phyloP scores from a whole-genome alignment of 2,888 invertebrate species.

The Colostygia pectinataria region DNA sequence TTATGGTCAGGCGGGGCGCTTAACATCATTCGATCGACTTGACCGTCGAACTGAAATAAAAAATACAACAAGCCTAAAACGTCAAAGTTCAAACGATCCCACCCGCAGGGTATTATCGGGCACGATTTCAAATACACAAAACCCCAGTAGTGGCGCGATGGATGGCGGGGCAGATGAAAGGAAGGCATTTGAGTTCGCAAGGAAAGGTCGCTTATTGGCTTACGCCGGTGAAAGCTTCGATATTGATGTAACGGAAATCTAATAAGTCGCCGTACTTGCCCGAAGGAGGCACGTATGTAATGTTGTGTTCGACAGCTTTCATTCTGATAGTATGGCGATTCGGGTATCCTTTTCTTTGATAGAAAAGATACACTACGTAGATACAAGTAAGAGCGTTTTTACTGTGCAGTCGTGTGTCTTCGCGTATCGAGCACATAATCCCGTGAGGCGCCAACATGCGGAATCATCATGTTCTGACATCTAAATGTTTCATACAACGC shows the following conservation, averaged over 20 bases:
- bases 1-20: too few species aligned
- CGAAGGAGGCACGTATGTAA: constrained; percentile 13
- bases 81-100: constrained; percentile 4
- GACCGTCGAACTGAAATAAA: too few species aligned
- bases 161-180: constrained; percentile 23
- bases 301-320: constrained; percentile 20
- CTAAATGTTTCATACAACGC: too few species aligned
- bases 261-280: constrained; percentile 43
- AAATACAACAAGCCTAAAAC: too few species aligned
- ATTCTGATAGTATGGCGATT: constrained; percentile 9
- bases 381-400: too few species aligned
- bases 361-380: too few species aligned
- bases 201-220: constrained; percentile 55
- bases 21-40: too few species aligned
- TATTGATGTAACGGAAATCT: constrained; percentile 54
- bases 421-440: too few species aligned
- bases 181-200: constrained; percentile 34
- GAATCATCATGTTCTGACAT: too few species aligned
- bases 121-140: constrained; percentile 32
- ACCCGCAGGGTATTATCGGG: constrained; percentile 17
- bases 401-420: too few species aligned
- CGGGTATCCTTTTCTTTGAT: constrained; percentile 28
- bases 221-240: constrained; percentile 49
- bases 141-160: constrained; percentile 21
- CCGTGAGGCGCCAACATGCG: too few species aligned